Percentiles rank a stretch among this genome's conserved stretches.
Conservation (phyloP, 1,140 invertebrate species). For the Ctenoplectra terminalis region DNA sequence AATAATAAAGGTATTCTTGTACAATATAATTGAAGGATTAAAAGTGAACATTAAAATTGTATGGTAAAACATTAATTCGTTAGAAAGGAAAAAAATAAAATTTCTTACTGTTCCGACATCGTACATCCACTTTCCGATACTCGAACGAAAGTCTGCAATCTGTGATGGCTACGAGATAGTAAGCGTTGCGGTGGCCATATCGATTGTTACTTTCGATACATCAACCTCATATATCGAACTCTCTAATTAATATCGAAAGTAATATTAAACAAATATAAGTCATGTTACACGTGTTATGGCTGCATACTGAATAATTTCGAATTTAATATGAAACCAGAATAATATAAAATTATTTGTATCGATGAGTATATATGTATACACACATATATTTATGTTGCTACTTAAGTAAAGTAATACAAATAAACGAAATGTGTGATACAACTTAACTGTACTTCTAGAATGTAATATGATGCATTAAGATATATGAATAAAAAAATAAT, state of each 20-base stretch:
- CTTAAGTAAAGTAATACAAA: no score
- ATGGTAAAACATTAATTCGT: neutral
- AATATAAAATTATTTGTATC: no score
- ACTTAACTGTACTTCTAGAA: no score
- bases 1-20: neutral
- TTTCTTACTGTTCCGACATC: conserved; percentile 65
- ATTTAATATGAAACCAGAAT: no score
- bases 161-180: conserved; percentile 4
- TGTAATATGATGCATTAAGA: neutral
- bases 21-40: neutral
- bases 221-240: conserved; percentile 11
- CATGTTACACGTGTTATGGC: neutral
- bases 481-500: neutral
- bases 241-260: neutral
- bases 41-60: neutral
- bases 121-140: conserved; percentile 11
- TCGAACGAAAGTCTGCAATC: conserved; percentile 16
- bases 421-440: no score
- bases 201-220: conserved; percentile 38
- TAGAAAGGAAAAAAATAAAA: neutral
- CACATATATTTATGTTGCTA: neutral
- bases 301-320: no score
- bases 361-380: no score
- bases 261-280: neutral
- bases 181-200: conserved; percentile 22